Evolutionary conservation across 23 tunicate species (phyloP).

Genomic region (Halocynthia roretzi): DNA sequence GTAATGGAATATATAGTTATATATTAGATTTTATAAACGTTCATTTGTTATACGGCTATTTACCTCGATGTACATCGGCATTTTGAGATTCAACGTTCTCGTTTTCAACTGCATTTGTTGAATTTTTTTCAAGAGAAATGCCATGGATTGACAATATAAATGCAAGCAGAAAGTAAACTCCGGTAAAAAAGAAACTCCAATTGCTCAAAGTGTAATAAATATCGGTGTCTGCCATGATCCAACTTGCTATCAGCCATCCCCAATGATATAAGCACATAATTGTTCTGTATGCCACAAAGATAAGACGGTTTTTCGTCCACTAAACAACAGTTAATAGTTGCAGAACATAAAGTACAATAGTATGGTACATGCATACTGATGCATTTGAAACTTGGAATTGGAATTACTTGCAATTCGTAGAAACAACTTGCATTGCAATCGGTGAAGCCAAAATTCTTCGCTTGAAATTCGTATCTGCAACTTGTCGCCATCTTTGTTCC

Average conservation of each 20-base stretch:
- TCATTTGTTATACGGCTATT: neutral
- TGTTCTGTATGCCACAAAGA: conserved; percentile 9
- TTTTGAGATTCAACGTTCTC: neutral
- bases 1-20: neutral
- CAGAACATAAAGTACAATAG: too few relatives aligned
- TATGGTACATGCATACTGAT: neutral
- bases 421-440: conserved; percentile 11
- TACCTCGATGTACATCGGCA: neutral
- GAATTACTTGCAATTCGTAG: conserved; percentile 17
- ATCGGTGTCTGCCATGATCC: conserved; percentile 1
- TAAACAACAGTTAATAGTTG: neutral
- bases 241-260: conserved; percentile 29
- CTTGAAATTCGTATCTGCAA: conserved; percentile 21
- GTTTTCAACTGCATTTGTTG: neutral
- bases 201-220: conserved; percentile 7
- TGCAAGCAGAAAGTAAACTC: conserved; percentile 2
- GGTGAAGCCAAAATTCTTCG: conserved; percentile 1
- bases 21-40: neutral
- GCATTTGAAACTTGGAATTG: neutral
- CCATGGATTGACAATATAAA: conserved; percentile 9
- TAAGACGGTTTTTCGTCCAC: neutral
- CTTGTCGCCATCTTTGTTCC: conserved; percentile 12
- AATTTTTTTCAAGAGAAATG: neutral
- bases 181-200: conserved; percentile 29
- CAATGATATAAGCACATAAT: conserved; percentile 12